Evolutionary conservation across 2,888 invertebrate species (phyloP).

Genomic region (Netelia virgata): DNA sequence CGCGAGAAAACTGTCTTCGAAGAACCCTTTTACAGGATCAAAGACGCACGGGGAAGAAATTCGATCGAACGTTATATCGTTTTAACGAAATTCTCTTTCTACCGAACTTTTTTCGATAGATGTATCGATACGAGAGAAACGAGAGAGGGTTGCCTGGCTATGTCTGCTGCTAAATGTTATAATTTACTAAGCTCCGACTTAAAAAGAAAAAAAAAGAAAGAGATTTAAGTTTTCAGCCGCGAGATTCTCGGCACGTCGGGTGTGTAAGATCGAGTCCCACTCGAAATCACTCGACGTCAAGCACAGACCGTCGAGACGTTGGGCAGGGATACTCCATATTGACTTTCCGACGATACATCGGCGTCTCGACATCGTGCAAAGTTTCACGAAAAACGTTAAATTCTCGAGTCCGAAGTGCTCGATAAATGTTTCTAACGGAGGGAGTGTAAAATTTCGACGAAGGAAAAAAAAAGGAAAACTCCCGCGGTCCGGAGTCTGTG

Average conservation of each 20-base stretch:
- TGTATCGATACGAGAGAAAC: not conserved
- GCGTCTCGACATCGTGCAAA: slow-evolving; percentile 55
- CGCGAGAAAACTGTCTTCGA: slow-evolving; percentile 7
- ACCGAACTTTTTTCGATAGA: not conserved
- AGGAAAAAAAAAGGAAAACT: slow-evolving; percentile 14
- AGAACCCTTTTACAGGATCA: not conserved
- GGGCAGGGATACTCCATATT: slow-evolving; percentile 29
- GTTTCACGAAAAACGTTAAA: slow-evolving; percentile 50
- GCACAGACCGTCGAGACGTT: not conserved
- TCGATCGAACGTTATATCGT: not conserved
- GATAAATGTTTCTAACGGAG: slow-evolving; percentile 46
- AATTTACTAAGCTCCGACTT: not conserved
- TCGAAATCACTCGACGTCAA: slow-evolving; percentile 36
- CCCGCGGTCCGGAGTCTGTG: slow-evolving; percentile 12
- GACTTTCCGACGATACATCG: slow-evolving; percentile 39
- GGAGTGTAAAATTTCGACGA: slow-evolving; percentile 56
- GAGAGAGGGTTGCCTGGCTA: too few relatives aligned
- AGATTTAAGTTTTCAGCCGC: slow-evolving; percentile 9
- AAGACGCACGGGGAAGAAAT: not conserved
- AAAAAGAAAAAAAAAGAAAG: not conserved
- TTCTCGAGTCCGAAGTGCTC: slow-evolving; percentile 45
- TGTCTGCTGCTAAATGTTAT: not conserved
- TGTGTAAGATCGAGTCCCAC: slow-evolving; percentile 26
- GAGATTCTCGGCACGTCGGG: not conserved
- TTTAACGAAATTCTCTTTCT: not conserved